phyloP scores from a whole-genome alignment of 2,888 invertebrate species.

The Oeneis ivallda region DNA sequence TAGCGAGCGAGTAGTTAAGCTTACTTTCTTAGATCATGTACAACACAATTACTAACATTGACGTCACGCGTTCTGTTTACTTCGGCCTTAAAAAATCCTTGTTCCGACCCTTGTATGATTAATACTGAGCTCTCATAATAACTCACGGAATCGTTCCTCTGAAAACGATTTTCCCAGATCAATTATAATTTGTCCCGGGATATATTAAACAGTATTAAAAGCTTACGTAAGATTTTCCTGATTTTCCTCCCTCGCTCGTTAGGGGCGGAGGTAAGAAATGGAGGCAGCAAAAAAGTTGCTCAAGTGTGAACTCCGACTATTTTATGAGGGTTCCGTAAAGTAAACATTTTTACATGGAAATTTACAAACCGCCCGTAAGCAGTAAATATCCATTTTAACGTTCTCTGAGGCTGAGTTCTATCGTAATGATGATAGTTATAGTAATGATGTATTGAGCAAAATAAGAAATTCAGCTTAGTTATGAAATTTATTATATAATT shows the following conservation, averaged over 20 bases:
- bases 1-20: too few relatives aligned
- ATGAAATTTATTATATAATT: too few relatives aligned
- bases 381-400: too few relatives aligned
- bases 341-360: too few relatives aligned
- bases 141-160: slow-evolving; percentile 16
- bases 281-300: slow-evolving; percentile 24
- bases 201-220: slow-evolving; percentile 32
- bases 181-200: slow-evolving; percentile 30
- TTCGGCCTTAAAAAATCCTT: background rate
- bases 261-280: slow-evolving; percentile 28
- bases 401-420: too few relatives aligned
- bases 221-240: slow-evolving; percentile 33
- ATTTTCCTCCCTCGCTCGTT: slow-evolving; percentile 26
- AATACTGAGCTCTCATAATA: slow-evolving; percentile 1
- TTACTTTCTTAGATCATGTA: too few relatives aligned
- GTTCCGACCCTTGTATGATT: background rate
- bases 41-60: too few relatives aligned
- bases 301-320: background rate
- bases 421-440: too few relatives aligned
- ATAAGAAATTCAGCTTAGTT: too few relatives aligned
- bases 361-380: too few relatives aligned
- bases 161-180: slow-evolving; percentile 19
- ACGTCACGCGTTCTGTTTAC: too few relatives aligned
- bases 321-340: background rate
- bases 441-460: too few relatives aligned